Evolutionary conservation across 2,888 invertebrate genomes (phyloP), one percentile per base, ranked within the genome.

Genomic region (Cybosia mesomella): DNA sequence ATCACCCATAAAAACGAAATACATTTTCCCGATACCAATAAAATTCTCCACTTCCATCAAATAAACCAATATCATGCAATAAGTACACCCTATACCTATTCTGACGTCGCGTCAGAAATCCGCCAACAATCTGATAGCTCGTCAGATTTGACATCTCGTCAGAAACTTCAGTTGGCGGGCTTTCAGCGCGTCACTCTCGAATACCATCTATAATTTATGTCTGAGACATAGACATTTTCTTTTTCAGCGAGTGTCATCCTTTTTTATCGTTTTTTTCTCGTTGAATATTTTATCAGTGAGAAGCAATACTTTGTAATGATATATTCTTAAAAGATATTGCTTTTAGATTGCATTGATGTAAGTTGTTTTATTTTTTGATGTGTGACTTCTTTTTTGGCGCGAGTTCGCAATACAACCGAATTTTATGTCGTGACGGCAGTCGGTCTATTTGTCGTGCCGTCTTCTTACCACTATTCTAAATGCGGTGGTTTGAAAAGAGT

Each of bases 171-270:
- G 32, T 61, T 64, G 68, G 34, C 64, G 15, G 55, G 59, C 39
- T 60, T 43, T 68, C 59, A 55, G 11, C 43, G 21, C 36, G 57
- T 68, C 65, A 58, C 55, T 65, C n/a, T 28, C 53, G 32, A 59
- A 67, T 64, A 39, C 22, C 66, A 68, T 66, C 22, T 54, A 68
- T 66, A 66, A 71, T 66, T 74, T 69, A 67, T 72, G 58, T 39
- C 49, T 32, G 54, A 34, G 54, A 59, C 54, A 63, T 59, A 67
- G 11, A 58, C 54, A 43, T 2, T 28, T 34, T 34, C 28, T 9
- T 65, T 54, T 54, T 59, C n/a, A 43, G 57, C 61, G 1, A 28
- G 15, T 43, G 34, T 49, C 49, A 24, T 64, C 53, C 28, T 13
- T 64, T 62, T 64, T 64, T 58, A 53, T 57, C 36, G 36, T 13